Conservation (phyloP, 2,797 vertebrate genomes). For the Delichon dasypus region DNA sequence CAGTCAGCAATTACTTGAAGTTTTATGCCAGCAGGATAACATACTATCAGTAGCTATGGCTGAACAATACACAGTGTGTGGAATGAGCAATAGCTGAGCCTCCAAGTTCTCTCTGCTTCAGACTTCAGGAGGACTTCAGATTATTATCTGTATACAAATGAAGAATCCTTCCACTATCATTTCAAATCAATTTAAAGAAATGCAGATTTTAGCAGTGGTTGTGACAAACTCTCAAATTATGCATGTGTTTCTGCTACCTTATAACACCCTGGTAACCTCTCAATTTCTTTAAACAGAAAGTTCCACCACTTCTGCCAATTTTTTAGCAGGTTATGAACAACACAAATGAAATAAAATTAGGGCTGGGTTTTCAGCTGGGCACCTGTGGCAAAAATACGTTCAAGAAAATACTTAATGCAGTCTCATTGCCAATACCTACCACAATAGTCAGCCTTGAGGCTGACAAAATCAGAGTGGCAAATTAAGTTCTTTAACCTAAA, state of each 20-base stretch:
- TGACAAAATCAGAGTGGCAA: neutral
- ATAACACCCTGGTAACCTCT: neutral
- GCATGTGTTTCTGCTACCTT: accelerated
- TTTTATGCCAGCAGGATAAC: neutral
- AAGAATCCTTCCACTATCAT: neutral
- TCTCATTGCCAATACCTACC: neutral
- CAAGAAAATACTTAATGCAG: neutral
- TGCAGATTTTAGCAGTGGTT: neutral
- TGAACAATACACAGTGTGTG: neutral
- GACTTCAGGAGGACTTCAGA: too few relatives aligned
- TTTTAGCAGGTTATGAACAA: neutral
- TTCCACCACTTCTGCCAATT: neutral
- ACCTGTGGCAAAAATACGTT: neutral
- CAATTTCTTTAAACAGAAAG: neutral
- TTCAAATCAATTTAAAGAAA: neutral
- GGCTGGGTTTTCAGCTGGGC: neutral
- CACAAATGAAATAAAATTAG: neutral
- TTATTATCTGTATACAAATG: neutral
- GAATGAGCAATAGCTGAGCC: neutral
- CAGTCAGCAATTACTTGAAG: neutral
- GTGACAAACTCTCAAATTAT: neutral
- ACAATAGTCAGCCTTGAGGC: neutral
- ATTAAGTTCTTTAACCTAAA: neutral
- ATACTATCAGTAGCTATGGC: neutral
- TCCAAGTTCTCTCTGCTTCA: neutral